Evolutionary conservation across 2,888 invertebrate species (phyloP), one percentile per base, ranked within the genome.

Genomic region (Frankliniella intonsa): DNA sequence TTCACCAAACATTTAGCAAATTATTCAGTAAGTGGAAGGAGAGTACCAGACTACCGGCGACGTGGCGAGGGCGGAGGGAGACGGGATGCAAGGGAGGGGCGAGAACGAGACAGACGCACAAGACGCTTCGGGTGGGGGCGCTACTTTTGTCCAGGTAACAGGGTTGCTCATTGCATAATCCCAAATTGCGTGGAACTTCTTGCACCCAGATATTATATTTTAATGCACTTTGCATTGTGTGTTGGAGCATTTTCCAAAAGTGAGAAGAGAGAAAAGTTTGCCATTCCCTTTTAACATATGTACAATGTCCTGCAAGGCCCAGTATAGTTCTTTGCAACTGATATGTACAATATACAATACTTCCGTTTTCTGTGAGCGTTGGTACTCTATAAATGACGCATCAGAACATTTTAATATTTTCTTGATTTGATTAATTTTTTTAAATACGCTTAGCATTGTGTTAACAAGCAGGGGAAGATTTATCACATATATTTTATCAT

Each of bases 101-200:
- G 69, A 69, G 69, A 69, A 22, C n/a, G 69, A 69, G 22, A 69
- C 69, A 69, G 69, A 22, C 22, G 22, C 69, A 22, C 69, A n/a
- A 69, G 69, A 69, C 69, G 69, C 69, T 69, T 69, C 69, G 69
- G 69, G 69, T 69, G 69, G 69, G 69, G 69, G 69, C 69, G 69
- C 22, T 11, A 69, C 22, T 69, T 22, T 69, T 69, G 69, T 22
- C 69, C 69, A 69, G 69, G 69, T 69, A 69, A 69, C 69, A 22
- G 22, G 69, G 69, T n/a, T 69, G 69, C 38, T 38, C 38, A 38
- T 38, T 38, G 38, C 38, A 38, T 38, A 22, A 69, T 11, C 11
- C 11, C 9, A 22, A 22, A n/a, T 10, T 69, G 69, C 22, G 69
- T 69, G 69, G 22, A 19, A 11, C 11, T 69, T 69, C 7, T 11